Evolutionary conservation across 2,888 invertebrate genomes (phyloP).

Genomic region (Campopleginae sp.): DNA sequence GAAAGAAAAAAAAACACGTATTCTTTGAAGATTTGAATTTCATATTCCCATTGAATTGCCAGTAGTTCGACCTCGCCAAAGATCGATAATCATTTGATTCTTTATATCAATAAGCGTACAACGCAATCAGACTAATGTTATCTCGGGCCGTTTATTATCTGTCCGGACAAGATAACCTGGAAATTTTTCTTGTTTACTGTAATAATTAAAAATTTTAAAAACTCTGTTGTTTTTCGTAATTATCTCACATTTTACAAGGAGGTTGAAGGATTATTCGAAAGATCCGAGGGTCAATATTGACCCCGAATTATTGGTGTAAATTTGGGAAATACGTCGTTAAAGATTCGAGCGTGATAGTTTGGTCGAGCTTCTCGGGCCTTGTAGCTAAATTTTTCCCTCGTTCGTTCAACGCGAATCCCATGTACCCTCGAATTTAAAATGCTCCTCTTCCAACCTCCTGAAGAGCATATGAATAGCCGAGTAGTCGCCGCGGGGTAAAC

Average conservation of each 20-base stretch:
- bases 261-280: neutral
- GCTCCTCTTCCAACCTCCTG: constrained; percentile 24
- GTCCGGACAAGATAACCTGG: neutral
- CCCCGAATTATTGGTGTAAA: neutral
- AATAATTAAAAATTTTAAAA: constrained; percentile 10
- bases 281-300: constrained; percentile 7
- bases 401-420: constrained; percentile 16
- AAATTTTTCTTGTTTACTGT: constrained; percentile 20
- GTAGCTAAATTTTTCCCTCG: constrained; percentile 13
- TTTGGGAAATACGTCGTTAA: neutral
- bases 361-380: neutral
- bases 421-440: constrained; percentile 41
- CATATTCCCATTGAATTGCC: neutral
- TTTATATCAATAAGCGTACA: constrained; percentile 31
- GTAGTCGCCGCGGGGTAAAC: constrained; percentile 48
- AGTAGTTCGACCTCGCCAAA: constrained; percentile 18
- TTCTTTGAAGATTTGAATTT: neutral
- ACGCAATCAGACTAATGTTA: constrained; percentile 56
- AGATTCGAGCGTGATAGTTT: neutral
- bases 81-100: constrained; percentile 37
- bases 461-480: constrained; percentile 69
- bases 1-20: too few relatives aligned
- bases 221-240: constrained; percentile 13
- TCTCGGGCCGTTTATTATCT: constrained; percentile 48
- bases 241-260: constrained; percentile 2